Percentiles rank a stretch among this genome's conserved stretches.
These are phyloP conservation scores for Cyanocitta stelleri DNA, from an alignment of 2,113 vertebrate genomes.

Conservation along the genomic window DNA sequence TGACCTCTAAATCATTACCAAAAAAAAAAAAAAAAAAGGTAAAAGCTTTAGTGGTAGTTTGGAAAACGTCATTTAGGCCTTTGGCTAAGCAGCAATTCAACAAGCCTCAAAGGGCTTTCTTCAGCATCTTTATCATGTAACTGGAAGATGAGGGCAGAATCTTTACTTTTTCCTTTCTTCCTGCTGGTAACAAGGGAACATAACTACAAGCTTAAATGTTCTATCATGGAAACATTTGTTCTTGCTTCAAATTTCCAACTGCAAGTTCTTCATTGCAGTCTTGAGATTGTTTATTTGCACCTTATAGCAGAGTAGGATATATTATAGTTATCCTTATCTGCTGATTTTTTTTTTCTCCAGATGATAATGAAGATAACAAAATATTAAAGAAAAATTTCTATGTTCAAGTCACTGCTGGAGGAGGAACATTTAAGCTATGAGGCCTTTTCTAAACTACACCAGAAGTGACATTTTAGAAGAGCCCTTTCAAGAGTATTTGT, in stretches of 20 bases:
- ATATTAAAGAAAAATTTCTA: not conserved
- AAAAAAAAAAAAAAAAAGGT: not conserved
- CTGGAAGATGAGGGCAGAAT: not conserved
- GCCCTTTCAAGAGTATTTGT: not conserved
- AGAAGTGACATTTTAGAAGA: not conserved
- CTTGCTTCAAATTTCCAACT: not conserved
- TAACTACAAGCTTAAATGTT: not conserved
- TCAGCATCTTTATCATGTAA: not conserved
- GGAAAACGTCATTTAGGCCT: not conserved
- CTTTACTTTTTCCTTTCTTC: not conserved
- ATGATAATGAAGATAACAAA: not conserved
- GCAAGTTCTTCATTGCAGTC: not conserved
- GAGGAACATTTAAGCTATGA: not conserved
- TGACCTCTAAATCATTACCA: not conserved
- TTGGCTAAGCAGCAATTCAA: not conserved
- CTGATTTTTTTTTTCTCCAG: not conserved
- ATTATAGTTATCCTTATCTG: not conserved
- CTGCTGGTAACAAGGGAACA: not conserved
- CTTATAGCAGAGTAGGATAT: not conserved
- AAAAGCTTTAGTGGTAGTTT: not conserved
- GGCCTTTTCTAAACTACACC: not conserved
- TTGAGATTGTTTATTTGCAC: not conserved
- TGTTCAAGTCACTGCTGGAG: not conserved
- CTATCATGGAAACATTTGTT: not conserved
- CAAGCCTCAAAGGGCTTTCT: not conserved